Evolutionary conservation across 2,888 invertebrate genomes (phyloP).

Genomic region (Patella depressa): DNA sequence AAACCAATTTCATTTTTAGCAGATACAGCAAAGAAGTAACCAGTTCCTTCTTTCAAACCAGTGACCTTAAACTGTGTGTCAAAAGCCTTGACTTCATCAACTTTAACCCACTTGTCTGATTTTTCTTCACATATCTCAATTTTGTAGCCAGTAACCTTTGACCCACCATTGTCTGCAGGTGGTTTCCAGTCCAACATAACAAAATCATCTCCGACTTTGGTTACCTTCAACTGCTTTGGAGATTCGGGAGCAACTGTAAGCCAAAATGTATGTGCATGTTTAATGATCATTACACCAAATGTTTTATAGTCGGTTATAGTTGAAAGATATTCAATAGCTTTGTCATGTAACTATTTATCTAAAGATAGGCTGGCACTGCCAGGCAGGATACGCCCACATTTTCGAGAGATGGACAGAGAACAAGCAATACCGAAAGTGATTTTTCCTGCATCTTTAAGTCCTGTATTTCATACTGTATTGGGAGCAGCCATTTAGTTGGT

Average conservation of each 20-base stretch:
- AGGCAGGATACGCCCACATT: no score
- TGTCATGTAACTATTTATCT: no score
- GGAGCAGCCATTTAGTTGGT: no score
- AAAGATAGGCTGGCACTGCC: no score
- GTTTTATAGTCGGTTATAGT: no score
- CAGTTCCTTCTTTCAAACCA: conserved; percentile 46
- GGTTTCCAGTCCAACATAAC: conserved; percentile 52
- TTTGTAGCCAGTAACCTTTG: conserved; percentile 54
- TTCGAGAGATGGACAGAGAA: no score
- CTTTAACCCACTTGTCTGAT: conserved; percentile 43
- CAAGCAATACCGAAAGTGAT: no score
- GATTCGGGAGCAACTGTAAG: conserved; percentile 65
- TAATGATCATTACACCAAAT: no score
- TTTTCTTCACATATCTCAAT: conserved; percentile 42
- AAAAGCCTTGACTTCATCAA: conserved; percentile 37
- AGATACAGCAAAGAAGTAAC: conserved; percentile 61
- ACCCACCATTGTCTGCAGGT: conserved; percentile 50
- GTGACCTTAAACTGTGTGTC: conserved; percentile 43
- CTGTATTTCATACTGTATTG: no score
- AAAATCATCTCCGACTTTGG: conserved; percentile 44
- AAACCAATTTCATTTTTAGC: conserved; percentile 58
- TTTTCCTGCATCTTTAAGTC: no score
- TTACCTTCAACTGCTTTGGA: conserved; percentile 44
- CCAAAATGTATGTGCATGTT: neutral
- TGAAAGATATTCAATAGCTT: no score